These are phyloP conservation scores for Pseudochirops cupreus DNA, from an alignment of 2,797 vertebrate species.

Conservation along the genomic window DNA sequence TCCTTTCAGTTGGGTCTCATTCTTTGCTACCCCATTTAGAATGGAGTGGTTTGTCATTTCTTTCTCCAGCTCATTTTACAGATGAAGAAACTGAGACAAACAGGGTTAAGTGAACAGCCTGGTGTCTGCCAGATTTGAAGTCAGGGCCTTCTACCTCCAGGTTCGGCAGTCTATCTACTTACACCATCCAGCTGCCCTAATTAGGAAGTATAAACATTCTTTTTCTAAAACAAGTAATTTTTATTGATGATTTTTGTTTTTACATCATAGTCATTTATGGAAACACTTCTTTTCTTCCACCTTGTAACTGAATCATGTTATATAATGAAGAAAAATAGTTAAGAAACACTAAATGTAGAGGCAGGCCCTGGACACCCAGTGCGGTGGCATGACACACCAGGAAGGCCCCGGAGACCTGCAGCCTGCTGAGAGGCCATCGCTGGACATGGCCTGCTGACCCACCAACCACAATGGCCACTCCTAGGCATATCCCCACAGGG, in stretches of 20 bases:
- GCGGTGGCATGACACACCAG: no score
- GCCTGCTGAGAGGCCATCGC: no score
- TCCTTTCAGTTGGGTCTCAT: no score
- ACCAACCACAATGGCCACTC: no score
- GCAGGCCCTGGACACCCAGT: no score
- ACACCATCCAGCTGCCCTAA: background rate
- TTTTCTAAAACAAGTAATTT: background rate
- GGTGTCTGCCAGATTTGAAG: background rate
- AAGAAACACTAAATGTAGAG: background rate
- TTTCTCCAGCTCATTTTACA: background rate
- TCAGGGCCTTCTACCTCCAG: background rate
- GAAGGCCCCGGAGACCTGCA: no score
- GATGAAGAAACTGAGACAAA: background rate
- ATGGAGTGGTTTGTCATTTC: background rate
- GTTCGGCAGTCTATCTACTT: background rate
- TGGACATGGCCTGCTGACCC: no score
- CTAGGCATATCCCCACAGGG: no score
- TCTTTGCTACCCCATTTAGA: background rate
- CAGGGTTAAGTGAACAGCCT: background rate
- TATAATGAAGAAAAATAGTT: background rate
- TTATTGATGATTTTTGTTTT: background rate
- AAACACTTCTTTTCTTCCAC: background rate
- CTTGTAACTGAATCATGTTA: background rate
- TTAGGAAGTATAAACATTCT: background rate
- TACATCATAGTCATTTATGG: background rate